Conservation (phyloP, 2,888 invertebrate genomes). For the Pristionchus entomophagus region DNA sequence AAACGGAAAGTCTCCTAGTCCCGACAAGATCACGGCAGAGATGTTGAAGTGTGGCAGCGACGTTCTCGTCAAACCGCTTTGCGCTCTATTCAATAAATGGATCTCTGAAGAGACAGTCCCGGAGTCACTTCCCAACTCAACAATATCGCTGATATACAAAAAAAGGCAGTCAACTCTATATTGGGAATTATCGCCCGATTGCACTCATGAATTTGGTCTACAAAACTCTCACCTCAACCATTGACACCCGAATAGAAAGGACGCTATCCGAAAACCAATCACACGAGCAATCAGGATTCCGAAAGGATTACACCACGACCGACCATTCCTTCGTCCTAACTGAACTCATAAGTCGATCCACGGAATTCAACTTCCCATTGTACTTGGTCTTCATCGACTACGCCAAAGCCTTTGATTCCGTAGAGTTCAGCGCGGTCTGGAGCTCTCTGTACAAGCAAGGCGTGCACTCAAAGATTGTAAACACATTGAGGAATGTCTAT, state of each 20-base stretch:
- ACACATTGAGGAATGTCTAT: not conserved
- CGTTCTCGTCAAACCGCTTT: not conserved
- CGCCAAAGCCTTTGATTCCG: conserved; percentile 51
- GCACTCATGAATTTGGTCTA: conserved; percentile 48
- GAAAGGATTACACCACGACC: conserved; percentile 36
- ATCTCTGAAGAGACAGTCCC: conserved; percentile 26
- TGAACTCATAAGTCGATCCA: not conserved
- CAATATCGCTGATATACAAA: not conserved
- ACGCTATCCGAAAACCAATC: not conserved
- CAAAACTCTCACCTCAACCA: conserved; percentile 16
- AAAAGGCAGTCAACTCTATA: conserved; percentile 50
- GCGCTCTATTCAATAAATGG: conserved; percentile 16
- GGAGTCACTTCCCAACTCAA: not conserved
- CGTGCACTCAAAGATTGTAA: not conserved
- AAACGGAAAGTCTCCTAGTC: conserved; percentile 26
- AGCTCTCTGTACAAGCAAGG: conserved; percentile 29
- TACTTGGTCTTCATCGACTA: conserved; percentile 53
- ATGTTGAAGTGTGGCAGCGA: conserved; percentile 30
- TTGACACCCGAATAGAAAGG: not conserved
- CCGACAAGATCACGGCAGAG: conserved; percentile 27
- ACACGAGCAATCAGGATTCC: conserved; percentile 46
- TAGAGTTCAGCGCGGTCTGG: conserved; percentile 46
- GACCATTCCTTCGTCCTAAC: conserved; percentile 47
- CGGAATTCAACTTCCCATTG: conserved; percentile 49
- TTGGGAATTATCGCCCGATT: conserved; percentile 53